Conservation (phyloP, 2,888 invertebrate genomes). For the Halictus quadricinctus region DNA sequence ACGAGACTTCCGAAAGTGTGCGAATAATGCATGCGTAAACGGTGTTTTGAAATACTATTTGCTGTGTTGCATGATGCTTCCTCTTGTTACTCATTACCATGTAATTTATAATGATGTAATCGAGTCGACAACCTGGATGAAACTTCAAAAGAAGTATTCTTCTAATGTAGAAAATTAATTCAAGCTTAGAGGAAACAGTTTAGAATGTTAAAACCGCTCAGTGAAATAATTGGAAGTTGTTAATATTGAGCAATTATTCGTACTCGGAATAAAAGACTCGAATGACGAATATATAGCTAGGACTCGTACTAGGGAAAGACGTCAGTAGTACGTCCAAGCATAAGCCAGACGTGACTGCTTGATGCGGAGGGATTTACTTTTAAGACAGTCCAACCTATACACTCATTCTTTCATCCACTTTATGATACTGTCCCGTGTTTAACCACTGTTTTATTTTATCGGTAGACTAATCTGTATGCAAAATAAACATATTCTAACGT, state of each 20-base stretch:
- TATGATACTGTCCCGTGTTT: background rate
- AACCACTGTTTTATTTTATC: background rate
- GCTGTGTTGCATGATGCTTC: background rate
- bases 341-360: constrained; percentile 10
- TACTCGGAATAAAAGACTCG: too few species aligned
- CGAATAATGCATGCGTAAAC: constrained; percentile 5
- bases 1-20: background rate
- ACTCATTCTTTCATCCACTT: background rate
- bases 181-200: background rate
- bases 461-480: background rate
- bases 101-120: background rate
- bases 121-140: background rate
- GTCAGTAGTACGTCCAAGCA: constrained; percentile 25
- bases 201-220: background rate
- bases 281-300: background rate
- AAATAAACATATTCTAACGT: background rate
- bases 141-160: background rate
- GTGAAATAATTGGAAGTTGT: background rate
- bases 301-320: background rate
- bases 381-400: background rate
- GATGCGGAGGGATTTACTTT: background rate
- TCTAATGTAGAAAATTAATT: background rate
- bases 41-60: background rate
- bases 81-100: background rate
- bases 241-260: background rate